Conservation (phyloP, 1,140 invertebrate genomes). For the Drosophila setifemur region DNA sequence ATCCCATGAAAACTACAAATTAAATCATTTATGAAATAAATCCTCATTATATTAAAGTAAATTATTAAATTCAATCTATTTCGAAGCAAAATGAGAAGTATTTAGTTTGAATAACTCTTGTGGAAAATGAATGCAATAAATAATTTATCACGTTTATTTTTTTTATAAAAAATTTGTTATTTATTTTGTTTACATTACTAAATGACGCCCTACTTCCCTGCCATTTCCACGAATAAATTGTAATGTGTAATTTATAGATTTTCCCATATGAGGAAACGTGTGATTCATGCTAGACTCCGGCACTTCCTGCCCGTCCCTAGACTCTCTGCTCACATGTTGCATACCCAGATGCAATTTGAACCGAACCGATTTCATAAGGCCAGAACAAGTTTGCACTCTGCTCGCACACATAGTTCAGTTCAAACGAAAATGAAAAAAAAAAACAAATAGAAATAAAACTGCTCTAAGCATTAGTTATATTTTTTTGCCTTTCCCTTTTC, state of each 20-base stretch:
- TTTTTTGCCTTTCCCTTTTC: conserved; percentile 72
- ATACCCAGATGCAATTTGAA: conserved; percentile 52
- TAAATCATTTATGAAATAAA: no score
- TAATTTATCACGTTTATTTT: no score
- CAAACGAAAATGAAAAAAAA: conserved; percentile 28
- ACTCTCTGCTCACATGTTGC: conserved; percentile 25
- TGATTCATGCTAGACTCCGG: conserved; percentile 25
- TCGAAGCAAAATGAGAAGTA: no score
- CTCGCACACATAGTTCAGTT: conserved; percentile 46
- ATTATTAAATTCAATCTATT: not conserved
- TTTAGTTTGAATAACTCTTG: no score
- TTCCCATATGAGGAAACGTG: conserved; percentile 22
- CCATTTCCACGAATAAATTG: not conserved
- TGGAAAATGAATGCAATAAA: no score
- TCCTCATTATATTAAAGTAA: not conserved
- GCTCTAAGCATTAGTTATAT: conserved; percentile 51
- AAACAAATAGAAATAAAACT: conserved; percentile 30
- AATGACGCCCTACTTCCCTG: not conserved
- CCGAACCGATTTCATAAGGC: conserved; percentile 37
- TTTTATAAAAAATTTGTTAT: no score
- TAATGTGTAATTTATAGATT: not conserved
- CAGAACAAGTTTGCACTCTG: conserved; percentile 71
- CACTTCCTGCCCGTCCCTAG: conserved; percentile 46
- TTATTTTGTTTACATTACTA: not conserved
- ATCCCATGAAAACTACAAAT: no score